Evolutionary conservation across 2,888 invertebrate genomes (phyloP).

Genomic region (Diploptera punctata): DNA sequence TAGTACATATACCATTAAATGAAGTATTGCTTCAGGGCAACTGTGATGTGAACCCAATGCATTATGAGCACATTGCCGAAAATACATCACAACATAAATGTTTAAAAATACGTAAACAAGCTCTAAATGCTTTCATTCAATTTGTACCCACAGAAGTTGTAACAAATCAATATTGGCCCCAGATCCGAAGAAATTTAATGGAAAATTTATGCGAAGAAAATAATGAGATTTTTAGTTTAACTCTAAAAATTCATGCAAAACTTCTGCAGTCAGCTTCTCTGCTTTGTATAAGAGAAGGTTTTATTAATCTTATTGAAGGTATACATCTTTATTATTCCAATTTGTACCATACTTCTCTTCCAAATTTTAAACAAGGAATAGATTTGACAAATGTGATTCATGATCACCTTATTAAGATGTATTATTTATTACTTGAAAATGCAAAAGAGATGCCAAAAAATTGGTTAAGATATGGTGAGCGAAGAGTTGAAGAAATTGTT

Average conservation of each 20-base stretch:
- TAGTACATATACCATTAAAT: background rate
- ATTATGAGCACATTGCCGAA: slow-evolving; percentile 16
- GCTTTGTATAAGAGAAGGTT: slow-evolving; percentile 36
- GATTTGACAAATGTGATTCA: slow-evolving; percentile 23
- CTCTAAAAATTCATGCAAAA: slow-evolving; percentile 39
- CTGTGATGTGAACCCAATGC: background rate
- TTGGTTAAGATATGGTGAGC: slow-evolving; percentile 36
- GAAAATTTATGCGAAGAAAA: slow-evolving; percentile 28
- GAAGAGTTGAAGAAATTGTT: slow-evolving; percentile 32
- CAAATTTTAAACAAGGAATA: slow-evolving; percentile 24
- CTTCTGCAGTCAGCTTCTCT: slow-evolving; percentile 29
- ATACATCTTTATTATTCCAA: slow-evolving; percentile 27
- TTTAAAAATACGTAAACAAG: slow-evolving; percentile 18
- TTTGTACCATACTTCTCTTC: background rate
- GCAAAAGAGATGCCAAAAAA: slow-evolving; percentile 33
- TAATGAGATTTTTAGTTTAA: slow-evolving; percentile 31
- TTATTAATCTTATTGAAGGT: slow-evolving; percentile 34
- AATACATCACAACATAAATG: slow-evolving; percentile 7
- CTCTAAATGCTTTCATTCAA: slow-evolving; percentile 23
- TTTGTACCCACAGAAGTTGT: slow-evolving; percentile 11
- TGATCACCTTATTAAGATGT: slow-evolving; percentile 24
- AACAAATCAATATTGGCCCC: slow-evolving; percentile 27
- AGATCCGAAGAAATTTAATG: slow-evolving; percentile 18
- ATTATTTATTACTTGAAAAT: slow-evolving; percentile 33
- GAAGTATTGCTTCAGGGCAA: background rate